Evolutionary conservation across 2,113 vertebrate genomes (phyloP).

Genomic region (Neomonachus schauinslandi): DNA sequence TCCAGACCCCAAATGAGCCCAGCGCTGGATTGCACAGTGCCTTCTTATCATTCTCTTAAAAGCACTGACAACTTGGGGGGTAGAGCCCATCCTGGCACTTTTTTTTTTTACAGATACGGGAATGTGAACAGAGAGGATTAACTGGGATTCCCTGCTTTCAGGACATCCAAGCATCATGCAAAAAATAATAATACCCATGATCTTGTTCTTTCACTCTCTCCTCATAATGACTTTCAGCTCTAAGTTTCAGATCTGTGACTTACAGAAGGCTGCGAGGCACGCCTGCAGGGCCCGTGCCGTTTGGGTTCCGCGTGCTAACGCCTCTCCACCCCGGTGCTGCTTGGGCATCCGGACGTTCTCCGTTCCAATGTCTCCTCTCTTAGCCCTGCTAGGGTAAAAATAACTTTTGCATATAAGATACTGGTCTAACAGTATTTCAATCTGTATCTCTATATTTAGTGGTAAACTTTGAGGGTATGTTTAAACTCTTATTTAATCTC

Average conservation of each 20-base stretch:
- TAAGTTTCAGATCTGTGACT: neutral
- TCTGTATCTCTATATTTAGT: neutral
- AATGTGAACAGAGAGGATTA: neutral
- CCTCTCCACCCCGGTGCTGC: neutral
- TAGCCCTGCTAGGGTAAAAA: neutral
- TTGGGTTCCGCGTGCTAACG: neutral
- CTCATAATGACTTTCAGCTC: neutral
- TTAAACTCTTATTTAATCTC: conserved; percentile 32
- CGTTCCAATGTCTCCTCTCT: neutral
- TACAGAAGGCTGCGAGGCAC: neutral
- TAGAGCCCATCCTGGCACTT: neutral
- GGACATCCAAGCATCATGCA: neutral
- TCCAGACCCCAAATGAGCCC: neutral
- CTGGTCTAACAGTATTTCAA: neutral
- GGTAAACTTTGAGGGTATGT: neutral
- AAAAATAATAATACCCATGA: neutral
- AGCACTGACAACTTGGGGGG: neutral
- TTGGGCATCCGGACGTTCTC: neutral
- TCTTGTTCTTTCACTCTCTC: neutral
- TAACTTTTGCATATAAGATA: neutral
- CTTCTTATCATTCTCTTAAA: neutral
- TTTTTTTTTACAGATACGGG: neutral
- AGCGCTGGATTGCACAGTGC: rapidly evolving
- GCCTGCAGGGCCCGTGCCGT: neutral
- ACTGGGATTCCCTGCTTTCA: neutral